Conservation (phyloP, 2,797 vertebrate species). For the Pseudochromis fuscus region DNA sequence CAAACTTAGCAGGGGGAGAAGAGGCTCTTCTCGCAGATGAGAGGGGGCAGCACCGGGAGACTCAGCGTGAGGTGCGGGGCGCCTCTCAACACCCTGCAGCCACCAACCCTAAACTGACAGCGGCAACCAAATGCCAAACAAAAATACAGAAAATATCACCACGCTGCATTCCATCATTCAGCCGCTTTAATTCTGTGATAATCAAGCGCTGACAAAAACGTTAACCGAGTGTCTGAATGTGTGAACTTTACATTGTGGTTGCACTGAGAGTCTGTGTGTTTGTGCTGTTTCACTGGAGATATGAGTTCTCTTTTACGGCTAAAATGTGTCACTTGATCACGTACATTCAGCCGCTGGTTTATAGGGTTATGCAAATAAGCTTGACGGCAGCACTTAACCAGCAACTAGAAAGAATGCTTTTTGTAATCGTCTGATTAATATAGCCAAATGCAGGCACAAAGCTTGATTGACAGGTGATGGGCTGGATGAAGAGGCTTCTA, state of each 20-base stretch:
- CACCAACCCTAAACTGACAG: conserved; percentile 42
- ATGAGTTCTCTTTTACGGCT: not conserved
- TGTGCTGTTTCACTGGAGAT: conserved; percentile 3
- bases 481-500: conserved; percentile 40
- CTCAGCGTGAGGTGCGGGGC: conserved; percentile 64
- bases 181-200: conserved; percentile 9
- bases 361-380: conserved; percentile 63
- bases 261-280: not conserved
- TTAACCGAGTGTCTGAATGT: not conserved
- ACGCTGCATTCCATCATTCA: conserved; percentile 33
- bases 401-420: conserved; percentile 54
- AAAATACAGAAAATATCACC: conserved; percentile 15
- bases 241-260: conserved; percentile 1
- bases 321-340: conserved; percentile 44
- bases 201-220: conserved; percentile 33
- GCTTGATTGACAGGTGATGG: conserved; percentile 36
- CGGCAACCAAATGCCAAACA: conserved; percentile 50
- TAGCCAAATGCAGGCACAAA: conserved; percentile 53
- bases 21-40: conserved; percentile 68
- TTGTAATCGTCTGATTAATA: conserved; percentile 77
- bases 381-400: conserved; percentile 35
- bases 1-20: conserved; percentile 83
- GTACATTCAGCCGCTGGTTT: conserved; percentile 58
- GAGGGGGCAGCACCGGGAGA: conserved; percentile 60
- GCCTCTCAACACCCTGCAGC: conserved; percentile 48